Conservation (phyloP, 2,113 vertebrate species). For the Scomber scombrus region DNA sequence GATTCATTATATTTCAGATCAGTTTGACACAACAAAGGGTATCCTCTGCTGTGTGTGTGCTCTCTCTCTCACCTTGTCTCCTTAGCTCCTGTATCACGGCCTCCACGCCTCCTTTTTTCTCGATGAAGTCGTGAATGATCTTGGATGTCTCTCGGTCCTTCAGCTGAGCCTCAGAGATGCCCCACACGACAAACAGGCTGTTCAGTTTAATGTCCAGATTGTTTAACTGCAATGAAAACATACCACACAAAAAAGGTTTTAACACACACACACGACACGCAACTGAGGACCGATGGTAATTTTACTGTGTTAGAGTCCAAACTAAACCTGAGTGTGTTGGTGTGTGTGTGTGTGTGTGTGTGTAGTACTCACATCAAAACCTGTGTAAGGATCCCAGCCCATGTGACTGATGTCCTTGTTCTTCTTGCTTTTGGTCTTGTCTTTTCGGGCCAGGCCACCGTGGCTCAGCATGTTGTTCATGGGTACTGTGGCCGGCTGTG, state of each 20-base stretch:
- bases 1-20: too few relatives aligned
- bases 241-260: too few relatives aligned
- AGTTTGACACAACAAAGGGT: too few relatives aligned
- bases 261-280: too few relatives aligned
- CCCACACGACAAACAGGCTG: conserved; percentile 97
- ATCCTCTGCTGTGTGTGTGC: not conserved
- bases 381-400: too few relatives aligned
- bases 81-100: conserved; percentile 97
- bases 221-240: conserved; percentile 87
- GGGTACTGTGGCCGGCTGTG: conserved; percentile 93
- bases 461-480: conserved; percentile 93
- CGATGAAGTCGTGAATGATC: conserved; percentile 99
- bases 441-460: conserved; percentile 91
- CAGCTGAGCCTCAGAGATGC: conserved; percentile 97
- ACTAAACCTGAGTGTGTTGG: too few relatives aligned
- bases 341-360: too few relatives aligned
- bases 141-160: conserved; percentile 99
- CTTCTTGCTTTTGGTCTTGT: conserved; percentile 96
- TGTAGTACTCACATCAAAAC: too few relatives aligned
- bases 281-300: not conserved
- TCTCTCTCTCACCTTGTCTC: conserved; percentile 90
- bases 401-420: conserved; percentile 88
- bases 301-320: too few relatives aligned
- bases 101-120: conserved; percentile 98
- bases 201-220: conserved; percentile 98